These are phyloP conservation scores for Spongia lamella DNA, from an alignment of 37 sponge, comb jelly and placozoan genomes.

Conservation along the genomic window DNA sequence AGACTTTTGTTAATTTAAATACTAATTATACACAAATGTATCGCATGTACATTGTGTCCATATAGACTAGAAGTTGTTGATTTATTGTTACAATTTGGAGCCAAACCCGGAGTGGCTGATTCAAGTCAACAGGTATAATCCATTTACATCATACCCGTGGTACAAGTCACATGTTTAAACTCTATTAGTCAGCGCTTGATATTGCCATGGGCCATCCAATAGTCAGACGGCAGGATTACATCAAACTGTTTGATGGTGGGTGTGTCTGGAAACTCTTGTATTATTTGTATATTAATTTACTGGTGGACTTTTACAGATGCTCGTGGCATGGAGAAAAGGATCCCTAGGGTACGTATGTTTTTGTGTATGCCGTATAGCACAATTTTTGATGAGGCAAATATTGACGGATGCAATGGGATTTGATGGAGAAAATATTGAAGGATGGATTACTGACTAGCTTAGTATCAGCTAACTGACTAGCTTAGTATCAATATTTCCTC, in stretches of 20 bases:
- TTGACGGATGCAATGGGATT: no score
- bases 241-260: slow-evolving; percentile 47
- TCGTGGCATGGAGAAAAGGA: slow-evolving; percentile 24
- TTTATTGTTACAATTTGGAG: slow-evolving; percentile 77
- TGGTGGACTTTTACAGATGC: slow-evolving; percentile 2
- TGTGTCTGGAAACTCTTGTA: no score
- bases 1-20: no score
- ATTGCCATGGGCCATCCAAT: slow-evolving; percentile 48
- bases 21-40: no score
- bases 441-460: no score
- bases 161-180: neutral
- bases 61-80: slow-evolving; percentile 50
- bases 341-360: slow-evolving; percentile 34
- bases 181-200: slow-evolving; percentile 22
- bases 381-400: neutral
- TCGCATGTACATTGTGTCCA: neutral
- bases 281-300: slow-evolving; percentile 3
- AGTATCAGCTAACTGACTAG: neutral
- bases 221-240: slow-evolving; percentile 53
- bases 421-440: no score
- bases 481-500: neutral
- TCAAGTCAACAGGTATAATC: slow-evolving; percentile 48
- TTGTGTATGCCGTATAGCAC: neutral
- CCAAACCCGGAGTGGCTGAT: slow-evolving; percentile 36
- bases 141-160: neutral